Evolutionary conservation across 2,888 invertebrate species (phyloP).

Genomic region (Acleris sparsana): DNA sequence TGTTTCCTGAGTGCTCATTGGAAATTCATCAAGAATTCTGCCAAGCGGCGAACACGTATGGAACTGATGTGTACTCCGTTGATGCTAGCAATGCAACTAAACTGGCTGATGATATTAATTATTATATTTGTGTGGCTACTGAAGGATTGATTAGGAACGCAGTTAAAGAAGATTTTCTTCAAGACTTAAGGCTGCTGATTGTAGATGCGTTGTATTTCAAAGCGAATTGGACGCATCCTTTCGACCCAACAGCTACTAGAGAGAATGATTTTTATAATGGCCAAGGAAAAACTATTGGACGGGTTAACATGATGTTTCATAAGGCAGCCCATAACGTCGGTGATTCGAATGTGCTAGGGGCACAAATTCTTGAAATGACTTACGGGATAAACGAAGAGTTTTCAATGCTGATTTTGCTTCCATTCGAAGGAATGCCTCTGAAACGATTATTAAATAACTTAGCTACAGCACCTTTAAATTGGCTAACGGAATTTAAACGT

Average conservation of each 20-base stretch:
- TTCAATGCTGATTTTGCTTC: conserved; percentile 86
- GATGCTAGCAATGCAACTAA: conserved; percentile 80
- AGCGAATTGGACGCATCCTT: conserved; percentile 87
- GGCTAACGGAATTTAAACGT: conserved; percentile 76
- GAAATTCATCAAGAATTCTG: conserved; percentile 71
- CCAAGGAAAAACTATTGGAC: conserved; percentile 76
- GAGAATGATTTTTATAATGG: conserved; percentile 84
- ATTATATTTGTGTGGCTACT: conserved; percentile 86
- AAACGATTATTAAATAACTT: conserved; percentile 79
- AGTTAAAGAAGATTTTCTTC: conserved; percentile 75
- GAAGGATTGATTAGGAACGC: conserved; percentile 86
- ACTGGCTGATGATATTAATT: conserved; percentile 85
- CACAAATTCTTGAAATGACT: conserved; percentile 86
- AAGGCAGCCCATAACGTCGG: conserved; percentile 83
- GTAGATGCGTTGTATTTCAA: conserved; percentile 88
- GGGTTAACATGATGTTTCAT: conserved; percentile 90
- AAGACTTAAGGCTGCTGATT: conserved; percentile 81
- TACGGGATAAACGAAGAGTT: conserved; percentile 85
- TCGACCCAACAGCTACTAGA: conserved; percentile 83
- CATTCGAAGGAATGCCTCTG: conserved; percentile 81
- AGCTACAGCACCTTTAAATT: conserved; percentile 68
- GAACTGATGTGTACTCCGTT: conserved; percentile 80
- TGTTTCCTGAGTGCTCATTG: conserved; percentile 64
- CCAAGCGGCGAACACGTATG: conserved; percentile 71
- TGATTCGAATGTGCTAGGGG: conserved; percentile 79